phyloP scores from a whole-genome alignment of 2,113 vertebrate genomes.

The Corythoichthys intestinalis region DNA sequence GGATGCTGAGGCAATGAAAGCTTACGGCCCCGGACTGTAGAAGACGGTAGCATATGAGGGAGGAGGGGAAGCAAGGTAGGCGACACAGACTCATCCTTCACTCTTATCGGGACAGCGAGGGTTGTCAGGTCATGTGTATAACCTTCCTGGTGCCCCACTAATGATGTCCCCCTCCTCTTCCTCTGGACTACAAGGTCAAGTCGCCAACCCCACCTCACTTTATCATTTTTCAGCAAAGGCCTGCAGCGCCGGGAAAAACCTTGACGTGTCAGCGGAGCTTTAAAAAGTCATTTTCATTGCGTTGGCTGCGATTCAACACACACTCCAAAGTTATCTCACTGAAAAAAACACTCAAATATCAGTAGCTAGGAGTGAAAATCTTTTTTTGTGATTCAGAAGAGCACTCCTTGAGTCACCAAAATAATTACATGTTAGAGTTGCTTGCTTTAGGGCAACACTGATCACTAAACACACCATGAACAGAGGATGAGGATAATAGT shows the following conservation, averaged over 20 bases:
- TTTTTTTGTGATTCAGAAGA: background rate
- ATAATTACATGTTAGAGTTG: constrained; percentile 44
- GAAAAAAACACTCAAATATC: constrained; percentile 17
- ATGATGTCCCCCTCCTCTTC: constrained; percentile 46
- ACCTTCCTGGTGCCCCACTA: constrained; percentile 69
- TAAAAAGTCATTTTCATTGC: constrained; percentile 29
- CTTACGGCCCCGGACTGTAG: background rate
- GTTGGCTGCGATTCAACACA: constrained; percentile 17
- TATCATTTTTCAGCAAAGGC: constrained; percentile 48
- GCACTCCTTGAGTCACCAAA: constrained; percentile 17
- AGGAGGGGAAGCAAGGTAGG: constrained; percentile 21
- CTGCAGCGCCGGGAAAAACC: constrained; percentile 23
- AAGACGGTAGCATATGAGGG: constrained; percentile 2
- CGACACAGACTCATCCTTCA: constrained; percentile 59
- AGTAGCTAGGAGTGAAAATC: background rate
- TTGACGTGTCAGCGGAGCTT: background rate
- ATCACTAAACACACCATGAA: constrained; percentile 28
- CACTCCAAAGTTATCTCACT: constrained; percentile 26
- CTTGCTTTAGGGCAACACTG: constrained; percentile 36
- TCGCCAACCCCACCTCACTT: constrained; percentile 24
- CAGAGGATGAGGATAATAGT: constrained; percentile 18
- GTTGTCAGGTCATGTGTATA: constrained; percentile 56
- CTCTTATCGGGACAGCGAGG: constrained; percentile 63
- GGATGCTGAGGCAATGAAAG: constrained; percentile 28
- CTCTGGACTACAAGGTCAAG: constrained; percentile 56